Conservation (phyloP, 1,140 invertebrate species). For the Saccostrea echinata region DNA sequence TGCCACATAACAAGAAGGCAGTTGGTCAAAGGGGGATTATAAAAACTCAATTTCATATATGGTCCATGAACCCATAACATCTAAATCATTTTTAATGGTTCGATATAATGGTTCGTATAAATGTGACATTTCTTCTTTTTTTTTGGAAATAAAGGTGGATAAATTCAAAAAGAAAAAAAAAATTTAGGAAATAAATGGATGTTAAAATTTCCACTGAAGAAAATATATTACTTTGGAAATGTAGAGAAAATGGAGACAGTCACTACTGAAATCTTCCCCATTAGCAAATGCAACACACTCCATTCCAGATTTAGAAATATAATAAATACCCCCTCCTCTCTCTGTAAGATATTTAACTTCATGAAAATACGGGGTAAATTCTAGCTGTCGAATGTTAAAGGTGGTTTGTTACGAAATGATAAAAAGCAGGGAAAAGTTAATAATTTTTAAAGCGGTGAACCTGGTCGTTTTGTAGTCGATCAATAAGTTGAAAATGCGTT, state of each 20-base stretch:
- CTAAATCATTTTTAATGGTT: no score
- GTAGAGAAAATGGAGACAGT: no score
- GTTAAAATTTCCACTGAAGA: no score
- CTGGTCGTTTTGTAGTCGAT: slow-evolving; percentile 14
- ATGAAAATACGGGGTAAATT: not conserved
- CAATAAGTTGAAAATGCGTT: slow-evolving; percentile 21
- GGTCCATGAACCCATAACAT: no score
- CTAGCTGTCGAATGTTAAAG: not conserved
- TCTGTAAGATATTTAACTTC: not conserved
- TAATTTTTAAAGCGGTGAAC: slow-evolving; percentile 12
- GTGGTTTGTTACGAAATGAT: not conserved
- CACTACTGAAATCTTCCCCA: no score
- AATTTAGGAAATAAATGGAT: no score
- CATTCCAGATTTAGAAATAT: not conserved
- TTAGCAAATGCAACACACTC: not conserved
- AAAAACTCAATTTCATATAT: not conserved
- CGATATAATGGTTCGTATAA: no score
- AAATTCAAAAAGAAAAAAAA: no score
- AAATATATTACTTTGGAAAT: no score
- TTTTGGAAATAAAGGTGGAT: no score
- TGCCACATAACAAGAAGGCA: not conserved
- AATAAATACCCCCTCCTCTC: not conserved
- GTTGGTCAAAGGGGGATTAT: not conserved
- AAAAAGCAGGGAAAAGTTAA: slow-evolving; percentile 25
- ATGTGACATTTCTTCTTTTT: no score